A percentile compares a stretch with the other conserved stretches of the same genome.
These are phyloP conservation scores for Enteromius treurensis DNA, from an alignment of 2,797 vertebrate genomes.

Conservation along the genomic window DNA sequence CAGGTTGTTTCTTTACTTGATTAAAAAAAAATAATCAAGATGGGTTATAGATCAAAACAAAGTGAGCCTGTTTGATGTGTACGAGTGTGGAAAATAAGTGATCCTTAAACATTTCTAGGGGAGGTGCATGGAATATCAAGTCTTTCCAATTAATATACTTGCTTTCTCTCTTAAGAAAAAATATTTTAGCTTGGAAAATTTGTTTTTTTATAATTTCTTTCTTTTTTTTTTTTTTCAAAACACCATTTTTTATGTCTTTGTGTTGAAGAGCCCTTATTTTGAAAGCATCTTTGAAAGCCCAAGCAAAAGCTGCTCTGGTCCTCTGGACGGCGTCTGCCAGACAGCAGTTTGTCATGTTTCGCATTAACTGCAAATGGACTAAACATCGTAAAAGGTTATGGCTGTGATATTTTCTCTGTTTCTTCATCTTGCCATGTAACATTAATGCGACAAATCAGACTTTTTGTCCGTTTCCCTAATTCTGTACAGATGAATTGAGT, in stretches of 20 bases:
- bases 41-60: not conserved
- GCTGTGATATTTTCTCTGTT: conserved; percentile 50
- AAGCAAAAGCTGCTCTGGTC: not conserved
- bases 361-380: conserved; percentile 28
- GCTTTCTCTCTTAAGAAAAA: not conserved
- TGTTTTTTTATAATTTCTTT: not conserved
- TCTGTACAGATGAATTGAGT: conserved; percentile 95
- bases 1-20: not conserved
- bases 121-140: not conserved
- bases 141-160: not conserved
- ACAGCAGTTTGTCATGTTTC: conserved; percentile 36
- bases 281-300: conserved; percentile 9
- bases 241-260: too few species aligned
- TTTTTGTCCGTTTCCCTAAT: conserved; percentile 75
- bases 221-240: not conserved
- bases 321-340: conserved; percentile 21
- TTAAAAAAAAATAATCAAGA: not conserved
- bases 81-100: not conserved
- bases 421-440: conserved; percentile 80
- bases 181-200: not conserved
- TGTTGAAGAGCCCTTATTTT: too few species aligned
- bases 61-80: not conserved
- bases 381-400: conserved; percentile 45
- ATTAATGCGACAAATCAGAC: conserved; percentile 84
- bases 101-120: not conserved